Evolutionary conservation across 2,888 invertebrate genomes (phyloP).

Genomic region (Andricus quercusramuli): DNA sequence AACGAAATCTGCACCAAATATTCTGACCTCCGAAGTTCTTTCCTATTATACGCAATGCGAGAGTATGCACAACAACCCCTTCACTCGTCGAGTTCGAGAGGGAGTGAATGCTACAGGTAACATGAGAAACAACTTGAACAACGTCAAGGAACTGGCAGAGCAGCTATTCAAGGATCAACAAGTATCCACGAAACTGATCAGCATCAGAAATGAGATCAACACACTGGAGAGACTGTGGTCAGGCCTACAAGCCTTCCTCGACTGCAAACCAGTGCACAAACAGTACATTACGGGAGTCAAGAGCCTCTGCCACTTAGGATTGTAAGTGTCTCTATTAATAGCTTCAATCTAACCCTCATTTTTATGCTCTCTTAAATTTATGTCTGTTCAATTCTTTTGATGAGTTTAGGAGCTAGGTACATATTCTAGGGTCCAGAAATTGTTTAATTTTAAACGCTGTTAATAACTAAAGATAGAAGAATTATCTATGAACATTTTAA

Average conservation of each 20-base stretch:
- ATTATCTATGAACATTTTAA: too few species aligned
- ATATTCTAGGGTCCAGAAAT: too few species aligned
- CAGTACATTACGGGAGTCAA: conserved; percentile 90
- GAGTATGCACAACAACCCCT: conserved; percentile 88
- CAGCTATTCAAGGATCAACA: conserved; percentile 80
- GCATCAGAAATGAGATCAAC: conserved; percentile 88
- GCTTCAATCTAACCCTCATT: neutral
- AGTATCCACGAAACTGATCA: conserved; percentile 83
- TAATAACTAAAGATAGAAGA: too few species aligned
- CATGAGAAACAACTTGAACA: conserved; percentile 80
- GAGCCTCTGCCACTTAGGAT: conserved; percentile 90
- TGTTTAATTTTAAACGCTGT: too few species aligned
- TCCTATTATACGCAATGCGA: conserved; percentile 92
- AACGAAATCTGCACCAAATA: conserved; percentile 75
- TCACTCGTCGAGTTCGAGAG: conserved; percentile 90
- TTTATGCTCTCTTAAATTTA: conserved; percentile 22
- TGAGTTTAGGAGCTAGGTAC: too few species aligned
- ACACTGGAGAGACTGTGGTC: conserved; percentile 86
- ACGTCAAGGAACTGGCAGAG: conserved; percentile 79
- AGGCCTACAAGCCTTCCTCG: conserved; percentile 85
- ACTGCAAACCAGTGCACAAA: conserved; percentile 90
- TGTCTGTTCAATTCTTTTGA: neutral
- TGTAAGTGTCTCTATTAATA: conserved; percentile 79
- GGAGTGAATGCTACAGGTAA: conserved; percentile 85
- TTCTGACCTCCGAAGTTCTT: conserved; percentile 80